These are phyloP conservation scores for Dermatemys mawii DNA, from an alignment of 2,113 vertebrate genomes.

Conservation along the genomic window DNA sequence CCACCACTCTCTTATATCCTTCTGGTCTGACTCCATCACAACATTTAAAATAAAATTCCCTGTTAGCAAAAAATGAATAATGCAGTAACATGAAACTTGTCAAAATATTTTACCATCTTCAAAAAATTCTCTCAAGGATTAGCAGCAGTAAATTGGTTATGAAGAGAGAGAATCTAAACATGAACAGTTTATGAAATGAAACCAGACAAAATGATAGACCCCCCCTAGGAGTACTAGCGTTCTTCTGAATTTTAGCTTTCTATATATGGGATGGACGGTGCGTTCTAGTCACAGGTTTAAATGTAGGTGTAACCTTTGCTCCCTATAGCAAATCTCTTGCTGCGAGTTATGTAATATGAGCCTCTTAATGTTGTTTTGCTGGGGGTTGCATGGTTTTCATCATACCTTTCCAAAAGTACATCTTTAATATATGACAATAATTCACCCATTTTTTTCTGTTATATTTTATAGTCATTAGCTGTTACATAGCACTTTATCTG, in stretches of 20 bases:
- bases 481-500: not conserved
- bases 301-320: not conserved
- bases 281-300: not conserved
- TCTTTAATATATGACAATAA: not conserved
- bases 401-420: not conserved
- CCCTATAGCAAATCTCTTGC: not conserved
- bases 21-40: too few relatives aligned
- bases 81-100: not conserved
- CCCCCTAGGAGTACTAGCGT: not conserved
- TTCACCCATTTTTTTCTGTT: not conserved
- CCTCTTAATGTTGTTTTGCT: not conserved
- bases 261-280: not conserved
- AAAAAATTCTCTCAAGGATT: not conserved
- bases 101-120: not conserved
- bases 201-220: not conserved
- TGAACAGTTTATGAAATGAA: not conserved
- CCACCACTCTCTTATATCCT: too few relatives aligned
- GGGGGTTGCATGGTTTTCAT: not conserved
- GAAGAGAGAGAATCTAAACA: not conserved
- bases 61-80: not conserved
- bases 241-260: too few relatives aligned
- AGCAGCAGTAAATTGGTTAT: not conserved
- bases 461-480: not conserved
- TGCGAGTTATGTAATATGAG: not conserved
- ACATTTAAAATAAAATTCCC: not conserved